These are phyloP conservation scores for Macrostomum cliftonense DNA, from an alignment of 2,888 invertebrate genomes.

Conservation along the genomic window DNA sequence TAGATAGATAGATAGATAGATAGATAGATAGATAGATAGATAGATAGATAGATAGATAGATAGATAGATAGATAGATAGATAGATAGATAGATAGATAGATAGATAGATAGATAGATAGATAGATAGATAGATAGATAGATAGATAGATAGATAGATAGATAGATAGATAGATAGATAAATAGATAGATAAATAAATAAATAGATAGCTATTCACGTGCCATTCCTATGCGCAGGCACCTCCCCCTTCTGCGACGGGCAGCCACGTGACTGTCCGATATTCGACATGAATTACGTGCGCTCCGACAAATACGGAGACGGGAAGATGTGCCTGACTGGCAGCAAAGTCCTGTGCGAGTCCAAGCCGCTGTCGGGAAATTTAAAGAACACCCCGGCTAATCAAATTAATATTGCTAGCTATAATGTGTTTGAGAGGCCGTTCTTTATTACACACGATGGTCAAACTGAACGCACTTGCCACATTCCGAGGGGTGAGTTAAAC, in stretches of 20 bases:
- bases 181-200: too few species aligned
- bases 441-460: slow-evolving; percentile 7
- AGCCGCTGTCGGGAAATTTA: not conserved
- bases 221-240: too few species aligned
- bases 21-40: too few species aligned
- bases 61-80: too few species aligned
- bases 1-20: too few species aligned
- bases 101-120: too few species aligned
- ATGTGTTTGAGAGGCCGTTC: slow-evolving; percentile 6
- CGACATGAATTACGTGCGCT: slow-evolving; percentile 7
- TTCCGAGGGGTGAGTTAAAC: slow-evolving; percentile 1
- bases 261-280: slow-evolving; percentile 7
- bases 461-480: slow-evolving; percentile 11
- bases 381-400: slow-evolving; percentile 1
- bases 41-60: too few species aligned
- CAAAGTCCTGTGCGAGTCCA: slow-evolving; percentile 8
- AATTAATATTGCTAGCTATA: slow-evolving; percentile 8
- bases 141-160: too few species aligned
- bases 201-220: too few species aligned
- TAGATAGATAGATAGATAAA: too few species aligned
- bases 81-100: too few species aligned
- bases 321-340: slow-evolving; percentile 4
- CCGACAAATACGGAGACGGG: slow-evolving; percentile 2
- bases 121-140: too few species aligned
- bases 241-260: slow-evolving; percentile 3